phyloP scores from a whole-genome alignment of 2,113 vertebrate species.

The Scomber japonicus region DNA sequence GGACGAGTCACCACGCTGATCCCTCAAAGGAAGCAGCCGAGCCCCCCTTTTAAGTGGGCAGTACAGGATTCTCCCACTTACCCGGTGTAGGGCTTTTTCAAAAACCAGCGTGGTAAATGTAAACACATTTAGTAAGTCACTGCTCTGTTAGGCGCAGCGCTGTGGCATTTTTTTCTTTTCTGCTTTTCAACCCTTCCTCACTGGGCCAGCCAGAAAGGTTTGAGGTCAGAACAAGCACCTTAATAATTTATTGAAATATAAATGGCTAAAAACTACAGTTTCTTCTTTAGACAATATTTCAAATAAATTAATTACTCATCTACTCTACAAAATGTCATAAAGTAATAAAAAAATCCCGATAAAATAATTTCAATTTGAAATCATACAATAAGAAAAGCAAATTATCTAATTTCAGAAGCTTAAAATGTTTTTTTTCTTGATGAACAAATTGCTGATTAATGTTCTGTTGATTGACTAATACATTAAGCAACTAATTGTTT shows the following conservation, averaged over 20 bases:
- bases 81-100: slow-evolving; percentile 21
- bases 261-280: not conserved
- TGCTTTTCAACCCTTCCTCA: not conserved
- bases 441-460: not conserved
- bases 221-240: not conserved
- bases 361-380: not conserved
- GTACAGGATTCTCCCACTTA: slow-evolving; percentile 50
- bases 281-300: not conserved
- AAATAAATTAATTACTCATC: not conserved
- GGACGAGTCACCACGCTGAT: slow-evolving; percentile 92
- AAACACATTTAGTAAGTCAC: slow-evolving; percentile 49
- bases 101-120: slow-evolving; percentile 41
- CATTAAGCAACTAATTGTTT: slow-evolving; percentile 43
- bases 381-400: slow-evolving; percentile 11
- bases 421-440: no score
- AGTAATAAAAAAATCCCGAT: not conserved
- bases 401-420: not conserved
- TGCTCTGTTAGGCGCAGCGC: not conserved
- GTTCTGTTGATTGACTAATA: slow-evolving; percentile 13
- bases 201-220: not conserved
- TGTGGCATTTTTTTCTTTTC: not conserved
- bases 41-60: slow-evolving; percentile 66
- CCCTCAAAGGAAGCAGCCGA: slow-evolving; percentile 89
- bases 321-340: not conserved
- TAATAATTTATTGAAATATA: not conserved